Evolutionary conservation across 2,888 invertebrate species (phyloP).

Genomic region (Temnothorax rugatulus): DNA sequence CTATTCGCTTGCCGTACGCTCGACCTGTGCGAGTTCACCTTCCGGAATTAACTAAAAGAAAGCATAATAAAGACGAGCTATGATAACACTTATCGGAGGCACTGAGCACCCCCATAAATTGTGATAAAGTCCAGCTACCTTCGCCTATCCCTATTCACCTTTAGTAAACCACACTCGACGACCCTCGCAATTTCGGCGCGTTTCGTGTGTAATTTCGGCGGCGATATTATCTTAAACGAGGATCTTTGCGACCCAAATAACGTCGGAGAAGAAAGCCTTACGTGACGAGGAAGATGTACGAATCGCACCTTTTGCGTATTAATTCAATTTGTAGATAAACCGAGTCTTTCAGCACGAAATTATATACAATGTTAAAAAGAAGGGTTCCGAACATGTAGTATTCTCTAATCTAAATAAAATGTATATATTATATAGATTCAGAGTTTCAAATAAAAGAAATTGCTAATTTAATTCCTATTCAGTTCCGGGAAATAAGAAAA

Average conservation of each 20-base stretch:
- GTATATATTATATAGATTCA: too few species aligned
- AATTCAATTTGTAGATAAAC: slow-evolving; percentile 16
- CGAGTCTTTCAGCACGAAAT: not conserved
- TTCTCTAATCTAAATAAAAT: not conserved
- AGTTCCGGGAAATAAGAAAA: not conserved
- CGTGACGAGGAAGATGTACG: slow-evolving; percentile 22
- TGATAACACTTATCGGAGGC: slow-evolving; percentile 59
- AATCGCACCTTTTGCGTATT: slow-evolving; percentile 17
- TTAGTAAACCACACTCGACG: slow-evolving; percentile 12
- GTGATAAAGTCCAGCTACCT: slow-evolving; percentile 41
- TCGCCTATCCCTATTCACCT: slow-evolving; percentile 15
- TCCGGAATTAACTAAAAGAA: slow-evolving; percentile 53
- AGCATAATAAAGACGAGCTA: slow-evolving; percentile 57
- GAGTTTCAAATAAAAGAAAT: not conserved
- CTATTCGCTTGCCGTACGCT: not conserved
- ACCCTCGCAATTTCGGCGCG: slow-evolving; percentile 42
- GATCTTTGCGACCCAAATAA: slow-evolving; percentile 48
- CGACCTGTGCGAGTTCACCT: not conserved
- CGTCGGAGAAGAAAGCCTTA: slow-evolving; percentile 25
- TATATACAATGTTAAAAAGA: not conserved
- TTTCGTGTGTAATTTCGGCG: slow-evolving; percentile 57
- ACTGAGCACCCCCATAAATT: slow-evolving; percentile 35
- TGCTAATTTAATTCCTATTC: not conserved
- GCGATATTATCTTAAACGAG: slow-evolving; percentile 47
- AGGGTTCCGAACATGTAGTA: not conserved